Percentiles rank a stretch among this genome's conserved stretches.
phyloP scores from a whole-genome alignment of 64 coral and sea anemone species.

The Porites australiensis region DNA sequence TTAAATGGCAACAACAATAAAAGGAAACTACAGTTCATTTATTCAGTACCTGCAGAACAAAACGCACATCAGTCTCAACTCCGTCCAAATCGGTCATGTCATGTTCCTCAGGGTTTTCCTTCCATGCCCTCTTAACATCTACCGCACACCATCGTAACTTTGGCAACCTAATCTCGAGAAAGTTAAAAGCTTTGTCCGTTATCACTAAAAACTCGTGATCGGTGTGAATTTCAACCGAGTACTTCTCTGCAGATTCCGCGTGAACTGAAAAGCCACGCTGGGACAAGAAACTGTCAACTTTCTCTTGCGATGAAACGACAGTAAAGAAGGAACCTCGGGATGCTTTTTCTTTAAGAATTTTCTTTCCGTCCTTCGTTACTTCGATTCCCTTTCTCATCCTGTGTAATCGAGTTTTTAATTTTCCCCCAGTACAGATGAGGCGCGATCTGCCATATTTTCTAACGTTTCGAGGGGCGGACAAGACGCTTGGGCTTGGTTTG shows the following conservation, averaged over 20 bases:
- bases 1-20: no score
- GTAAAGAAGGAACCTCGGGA: constrained; percentile 92
- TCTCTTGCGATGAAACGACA: constrained; percentile 66
- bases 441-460: constrained; percentile 2
- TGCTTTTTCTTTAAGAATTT: constrained; percentile 55
- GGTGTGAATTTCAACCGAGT: constrained; percentile 45
- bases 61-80: constrained; percentile 85
- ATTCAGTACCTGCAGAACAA: constrained; percentile 29
- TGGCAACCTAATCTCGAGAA: constrained; percentile 69
- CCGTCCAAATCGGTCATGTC: constrained; percentile 71
- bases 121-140: constrained; percentile 87
- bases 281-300: constrained; percentile 54
- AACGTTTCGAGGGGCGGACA: neutral
- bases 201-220: constrained; percentile 69
- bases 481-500: constrained; percentile 27
- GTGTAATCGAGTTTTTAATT: neutral
- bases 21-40: no score
- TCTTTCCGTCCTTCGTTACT: neutral
- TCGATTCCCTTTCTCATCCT: neutral
- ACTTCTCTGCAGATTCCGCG: neutral
- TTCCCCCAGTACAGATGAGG: neutral
- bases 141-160: constrained; percentile 84
- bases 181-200: constrained; percentile 63
- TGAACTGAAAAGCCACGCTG: constrained; percentile 38
- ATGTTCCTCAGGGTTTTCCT: constrained; percentile 10